phyloP scores from a whole-genome alignment of 2,113 vertebrate species.

The Cryptotis parvus region DNA sequence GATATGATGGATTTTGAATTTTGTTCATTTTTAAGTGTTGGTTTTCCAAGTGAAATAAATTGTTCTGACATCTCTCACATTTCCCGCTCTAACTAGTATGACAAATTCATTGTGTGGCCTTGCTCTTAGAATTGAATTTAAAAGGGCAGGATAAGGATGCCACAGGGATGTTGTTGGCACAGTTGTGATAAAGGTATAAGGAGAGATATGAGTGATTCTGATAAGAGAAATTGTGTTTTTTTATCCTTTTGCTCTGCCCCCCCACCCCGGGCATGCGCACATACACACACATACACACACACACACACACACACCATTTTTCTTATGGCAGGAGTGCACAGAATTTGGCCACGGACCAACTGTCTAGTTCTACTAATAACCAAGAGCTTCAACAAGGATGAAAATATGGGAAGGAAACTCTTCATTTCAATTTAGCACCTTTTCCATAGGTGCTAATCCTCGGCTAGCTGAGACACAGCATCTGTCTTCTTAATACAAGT shows the following conservation, averaged over 20 bases:
- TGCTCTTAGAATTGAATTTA: neutral
- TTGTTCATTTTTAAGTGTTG: conserved; percentile 59
- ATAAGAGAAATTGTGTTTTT: too few species aligned
- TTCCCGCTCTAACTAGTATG: neutral
- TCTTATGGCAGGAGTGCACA: neutral
- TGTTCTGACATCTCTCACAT: conserved; percentile 45
- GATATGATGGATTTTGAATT: conserved; percentile 64
- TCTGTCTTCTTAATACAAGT: neutral
- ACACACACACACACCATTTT: too few species aligned
- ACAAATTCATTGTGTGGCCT: neutral
- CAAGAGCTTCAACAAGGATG: neutral
- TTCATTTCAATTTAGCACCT: neutral
- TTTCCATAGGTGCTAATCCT: neutral
- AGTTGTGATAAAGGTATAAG: neutral
- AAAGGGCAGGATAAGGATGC: neutral
- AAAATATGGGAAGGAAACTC: neutral
- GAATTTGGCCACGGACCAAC: too few species aligned
- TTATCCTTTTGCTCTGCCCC: neutral
- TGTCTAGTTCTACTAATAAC: neutral
- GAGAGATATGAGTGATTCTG: neutral
- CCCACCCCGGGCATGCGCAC: too few species aligned
- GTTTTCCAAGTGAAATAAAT: conserved; percentile 64
- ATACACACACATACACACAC: too few species aligned
- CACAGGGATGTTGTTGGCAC: too few species aligned
- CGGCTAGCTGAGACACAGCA: neutral